Base-by-base conservation (phyloP, 2,113 vertebrate genomes). In the Sialia sialis region DNA sequence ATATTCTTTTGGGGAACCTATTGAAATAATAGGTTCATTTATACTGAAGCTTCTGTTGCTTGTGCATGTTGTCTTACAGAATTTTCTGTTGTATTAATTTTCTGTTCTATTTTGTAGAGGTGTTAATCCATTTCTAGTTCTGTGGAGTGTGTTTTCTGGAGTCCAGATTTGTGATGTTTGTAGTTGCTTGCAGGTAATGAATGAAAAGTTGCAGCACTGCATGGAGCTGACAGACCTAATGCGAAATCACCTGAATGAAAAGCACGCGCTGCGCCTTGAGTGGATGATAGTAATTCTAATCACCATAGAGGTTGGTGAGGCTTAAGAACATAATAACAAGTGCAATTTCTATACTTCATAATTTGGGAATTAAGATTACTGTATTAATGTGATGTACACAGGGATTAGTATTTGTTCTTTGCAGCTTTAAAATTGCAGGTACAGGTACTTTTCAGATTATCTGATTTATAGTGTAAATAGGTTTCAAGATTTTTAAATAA, bases 261-360 rank as follows among this genome's bases (percentile, higher is more conserved):
- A 99, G 93, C 98, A 99, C 48, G 92, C 98, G 3, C 97, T 99
- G 22, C 98, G 99, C 54, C 96, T 99, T 13, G 99, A 99, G 95
- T 99, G 99, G 99, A 99, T 99, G 99, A 99, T 99, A 6, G 98
- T 99, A 25, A 98, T 99, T 83, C 98, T 99, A 34, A 99, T 99
- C 95, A 98, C 99, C 32, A 99, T 99, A 22, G 99, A 99, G 98
- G 99, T 99, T 48, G 14, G 85, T 90, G 41, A 38, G 17, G 6
- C 5, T 25, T 63, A 55, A 73, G 36, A 72, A 49, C 6, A 6
- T 36, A 85, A 5, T 52, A 52, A 59, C 12, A 75, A 76, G 11
- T 62, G 26, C 38, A 59, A 19, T 51, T 76, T n/a, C 21, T 15
- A 3, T 29, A 26, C 9, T n/a, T 84, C 5, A 9, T 38, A 16